Evolutionary conservation across 1,140 invertebrate genomes (phyloP).

Genomic region (Melanaphis sacchari): DNA sequence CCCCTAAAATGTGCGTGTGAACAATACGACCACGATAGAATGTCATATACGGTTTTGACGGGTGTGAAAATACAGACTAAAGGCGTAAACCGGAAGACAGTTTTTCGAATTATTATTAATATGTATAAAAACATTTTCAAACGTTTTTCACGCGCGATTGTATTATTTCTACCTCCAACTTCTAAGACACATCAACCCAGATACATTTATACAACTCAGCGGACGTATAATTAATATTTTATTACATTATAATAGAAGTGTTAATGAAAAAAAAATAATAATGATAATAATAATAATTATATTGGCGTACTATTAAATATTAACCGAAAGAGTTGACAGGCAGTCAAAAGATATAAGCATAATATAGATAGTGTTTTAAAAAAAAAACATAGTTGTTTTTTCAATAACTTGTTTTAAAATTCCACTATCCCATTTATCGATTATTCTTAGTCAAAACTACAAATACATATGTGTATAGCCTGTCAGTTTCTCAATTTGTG

Average conservation of each 20-base stretch:
- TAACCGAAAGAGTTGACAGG: neutral
- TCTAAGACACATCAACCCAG: neutral
- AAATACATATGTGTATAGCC: neutral
- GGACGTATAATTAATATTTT: neutral
- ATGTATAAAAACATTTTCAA: neutral
- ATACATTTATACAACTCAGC: neutral
- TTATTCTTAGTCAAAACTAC: neutral
- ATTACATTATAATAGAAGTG: neutral
- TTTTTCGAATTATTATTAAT: neutral
- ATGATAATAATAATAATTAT: neutral
- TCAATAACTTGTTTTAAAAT: neutral
- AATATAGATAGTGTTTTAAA: neutral
- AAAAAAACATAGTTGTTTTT: neutral
- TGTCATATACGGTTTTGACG: neutral
- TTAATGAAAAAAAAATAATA: neutral
- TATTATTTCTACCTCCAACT: neutral
- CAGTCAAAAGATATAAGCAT: neutral
- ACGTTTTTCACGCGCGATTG: neutral
- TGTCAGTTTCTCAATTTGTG: neutral
- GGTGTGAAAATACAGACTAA: conserved; percentile 26
- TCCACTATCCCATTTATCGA: neutral
- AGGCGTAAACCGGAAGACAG: conserved; percentile 18
- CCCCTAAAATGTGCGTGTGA: conserved; percentile 27
- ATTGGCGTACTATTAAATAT: neutral
- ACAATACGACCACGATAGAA: conserved; percentile 10